Base-by-base conservation (phyloP, 2,888 invertebrate genomes). In the Zygothrica quintamaculata region DNA sequence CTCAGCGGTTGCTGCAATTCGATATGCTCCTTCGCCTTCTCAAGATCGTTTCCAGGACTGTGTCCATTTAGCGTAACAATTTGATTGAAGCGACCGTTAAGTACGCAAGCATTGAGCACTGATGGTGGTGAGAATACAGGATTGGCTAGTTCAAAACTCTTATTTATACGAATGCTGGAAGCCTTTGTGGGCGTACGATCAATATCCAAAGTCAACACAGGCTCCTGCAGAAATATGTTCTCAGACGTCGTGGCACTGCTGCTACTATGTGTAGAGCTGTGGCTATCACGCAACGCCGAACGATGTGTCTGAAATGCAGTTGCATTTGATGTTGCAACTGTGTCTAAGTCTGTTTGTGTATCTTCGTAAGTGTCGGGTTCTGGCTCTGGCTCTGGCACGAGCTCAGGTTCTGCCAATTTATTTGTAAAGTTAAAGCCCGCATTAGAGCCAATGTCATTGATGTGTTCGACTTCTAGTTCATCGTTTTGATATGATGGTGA, bases 181-280 rank as follows among this genome's bases (percentile, higher is more conserved):
- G 91, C 89, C 73, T 91, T 91, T 73, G 90, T 91, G 33, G 87
- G 88, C 9, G 90, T 89, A 55, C 91, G 91, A 70, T 91, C 91
- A 7, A 91, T 89, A 64, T 91, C 89, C 13, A 91, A 78, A 15
- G 88, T 90, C 12, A 91, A 78, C 43, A 91, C 91, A 9, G 91
- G 91, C 56, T 90, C 90, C 69, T 91, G 91, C 33, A 91, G 74
- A 66, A 91, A 91, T 62, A 91, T 89, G 72, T 91, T 91, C 25
- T 89, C 90, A 11, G 74, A 69, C 12, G 88, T 84, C 26, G 71
- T 39, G 57, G 77, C 81, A 55, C 84, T 88, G 61, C 87, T 77
- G 75, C 77, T 77, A 52, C 77, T 88, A 40, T 80, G 84, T 13
- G 88, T 72, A 11, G 87, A 85, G 11, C 88, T 88, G 61, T 87